Conservation (phyloP, 2,797 vertebrate species). For the Cossypha polioptera region DNA sequence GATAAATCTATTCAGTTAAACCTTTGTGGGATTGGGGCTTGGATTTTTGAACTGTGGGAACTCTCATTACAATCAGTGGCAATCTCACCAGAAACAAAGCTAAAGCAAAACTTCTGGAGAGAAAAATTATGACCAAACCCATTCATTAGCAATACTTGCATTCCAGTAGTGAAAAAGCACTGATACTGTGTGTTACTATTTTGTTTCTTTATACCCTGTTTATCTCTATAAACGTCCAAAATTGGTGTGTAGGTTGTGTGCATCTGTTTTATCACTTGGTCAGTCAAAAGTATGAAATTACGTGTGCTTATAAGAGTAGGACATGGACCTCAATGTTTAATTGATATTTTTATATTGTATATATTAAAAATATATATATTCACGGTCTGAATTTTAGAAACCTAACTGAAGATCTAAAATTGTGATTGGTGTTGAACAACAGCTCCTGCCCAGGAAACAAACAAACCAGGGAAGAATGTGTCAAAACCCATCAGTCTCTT, state of each 20-base stretch:
- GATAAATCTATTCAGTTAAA: constrained; percentile 11
- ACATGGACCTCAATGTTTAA: background rate
- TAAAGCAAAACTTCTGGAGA: background rate
- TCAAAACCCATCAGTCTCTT: background rate
- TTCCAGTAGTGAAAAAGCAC: background rate
- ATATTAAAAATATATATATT: background rate
- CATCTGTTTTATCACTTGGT: background rate
- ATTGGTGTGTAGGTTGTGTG: background rate
- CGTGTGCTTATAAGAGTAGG: background rate
- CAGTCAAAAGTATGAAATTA: background rate
- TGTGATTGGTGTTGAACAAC: background rate
- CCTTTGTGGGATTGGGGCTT: background rate
- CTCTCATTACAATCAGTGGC: background rate
- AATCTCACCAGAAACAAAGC: background rate
- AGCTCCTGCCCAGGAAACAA: background rate
- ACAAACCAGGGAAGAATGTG: background rate
- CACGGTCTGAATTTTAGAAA: background rate
- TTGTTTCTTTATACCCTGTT: background rate
- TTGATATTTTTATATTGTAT: background rate
- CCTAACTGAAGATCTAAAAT: background rate
- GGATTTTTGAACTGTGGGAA: background rate
- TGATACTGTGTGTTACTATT: background rate
- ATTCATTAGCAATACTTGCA: background rate
- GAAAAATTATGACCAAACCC: background rate
- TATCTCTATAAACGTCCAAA: background rate